A percentile compares a stretch with the other conserved stretches of the same genome.
These are phyloP conservation scores for Trachelipus rathkii DNA, from an alignment of 1,140 invertebrate genomes.

Conservation along the genomic window DNA sequence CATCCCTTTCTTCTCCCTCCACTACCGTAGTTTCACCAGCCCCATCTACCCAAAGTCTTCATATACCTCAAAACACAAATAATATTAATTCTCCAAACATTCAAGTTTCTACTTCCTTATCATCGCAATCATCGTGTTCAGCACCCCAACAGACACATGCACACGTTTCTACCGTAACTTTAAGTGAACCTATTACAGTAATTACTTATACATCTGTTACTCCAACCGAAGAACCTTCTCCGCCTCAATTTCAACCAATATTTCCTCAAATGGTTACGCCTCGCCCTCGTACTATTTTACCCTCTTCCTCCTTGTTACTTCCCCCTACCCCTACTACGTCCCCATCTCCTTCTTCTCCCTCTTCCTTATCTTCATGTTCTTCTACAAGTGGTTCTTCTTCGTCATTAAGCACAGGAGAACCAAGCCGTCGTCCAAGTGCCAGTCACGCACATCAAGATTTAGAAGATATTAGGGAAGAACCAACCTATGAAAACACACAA, in stretches of 20 bases:
- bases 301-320: slow-evolving; percentile 4
- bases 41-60: slow-evolving; percentile 1
- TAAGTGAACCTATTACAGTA: slow-evolving; percentile 50
- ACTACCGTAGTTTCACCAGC: slow-evolving; percentile 29
- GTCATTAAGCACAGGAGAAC: slow-evolving; percentile 7
- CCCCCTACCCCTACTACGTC: slow-evolving; percentile 19
- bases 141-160: slow-evolving; percentile 29
- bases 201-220: slow-evolving; percentile 36
- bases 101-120: slow-evolving; percentile 1
- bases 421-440: slow-evolving; percentile 20
- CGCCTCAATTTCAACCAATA: slow-evolving; percentile 50
- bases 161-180: slow-evolving; percentile 50
- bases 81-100: slow-evolving; percentile 24
- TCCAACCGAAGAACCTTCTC: slow-evolving; percentile 47
- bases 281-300: slow-evolving; percentile 12
- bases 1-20: slow-evolving; percentile 41
- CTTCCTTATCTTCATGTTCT: slow-evolving; percentile 25
- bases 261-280: slow-evolving; percentile 43
- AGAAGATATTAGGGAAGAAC: slow-evolving; percentile 24
- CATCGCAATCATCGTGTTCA: slow-evolving; percentile 1
- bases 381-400: slow-evolving; percentile 25
- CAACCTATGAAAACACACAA: slow-evolving; percentile 58
- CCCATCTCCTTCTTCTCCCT: slow-evolving; percentile 22
- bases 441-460: slow-evolving; percentile 16
- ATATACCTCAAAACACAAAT: not conserved